A percentile compares a stretch with the other conserved stretches of the same genome.
Evolutionary conservation across 2,797 vertebrate genomes (phyloP).

Genomic region (Pantherophis vulpinus): DNA sequence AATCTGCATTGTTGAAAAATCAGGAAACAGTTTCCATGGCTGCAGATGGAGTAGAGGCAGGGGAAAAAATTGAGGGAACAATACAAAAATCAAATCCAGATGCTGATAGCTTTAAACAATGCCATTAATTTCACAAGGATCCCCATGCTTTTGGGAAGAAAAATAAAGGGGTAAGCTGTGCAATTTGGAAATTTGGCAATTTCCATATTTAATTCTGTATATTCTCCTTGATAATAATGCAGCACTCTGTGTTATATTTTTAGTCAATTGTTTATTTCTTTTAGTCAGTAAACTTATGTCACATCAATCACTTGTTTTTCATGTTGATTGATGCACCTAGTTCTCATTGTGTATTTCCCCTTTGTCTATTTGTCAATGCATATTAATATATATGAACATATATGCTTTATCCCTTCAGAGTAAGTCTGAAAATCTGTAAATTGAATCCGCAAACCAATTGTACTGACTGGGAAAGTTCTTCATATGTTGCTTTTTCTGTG

Average conservation of each 20-base stretch:
- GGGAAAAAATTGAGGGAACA: background rate
- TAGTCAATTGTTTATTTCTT: background rate
- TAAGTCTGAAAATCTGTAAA: background rate
- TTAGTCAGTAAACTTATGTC: background rate
- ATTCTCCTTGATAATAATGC: background rate
- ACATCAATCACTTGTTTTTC: background rate
- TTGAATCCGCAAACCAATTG: background rate
- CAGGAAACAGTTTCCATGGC: background rate
- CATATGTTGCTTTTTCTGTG: background rate
- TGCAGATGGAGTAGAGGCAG: background rate
- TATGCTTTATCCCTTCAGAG: background rate
- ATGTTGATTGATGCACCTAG: background rate
- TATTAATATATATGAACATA: background rate
- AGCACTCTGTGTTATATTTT: background rate
- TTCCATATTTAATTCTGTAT: background rate
- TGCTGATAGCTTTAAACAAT: background rate
- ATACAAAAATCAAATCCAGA: background rate
- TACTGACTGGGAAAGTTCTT: background rate
- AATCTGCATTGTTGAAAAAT: background rate
- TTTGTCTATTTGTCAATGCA: background rate
- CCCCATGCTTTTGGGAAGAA: background rate
- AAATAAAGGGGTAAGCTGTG: background rate
- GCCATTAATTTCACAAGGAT: background rate
- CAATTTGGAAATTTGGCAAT: background rate
- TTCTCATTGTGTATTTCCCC: background rate